These are phyloP conservation scores for Lerista edwardsae DNA, from an alignment of 2,797 vertebrate species.

Conservation along the genomic window DNA sequence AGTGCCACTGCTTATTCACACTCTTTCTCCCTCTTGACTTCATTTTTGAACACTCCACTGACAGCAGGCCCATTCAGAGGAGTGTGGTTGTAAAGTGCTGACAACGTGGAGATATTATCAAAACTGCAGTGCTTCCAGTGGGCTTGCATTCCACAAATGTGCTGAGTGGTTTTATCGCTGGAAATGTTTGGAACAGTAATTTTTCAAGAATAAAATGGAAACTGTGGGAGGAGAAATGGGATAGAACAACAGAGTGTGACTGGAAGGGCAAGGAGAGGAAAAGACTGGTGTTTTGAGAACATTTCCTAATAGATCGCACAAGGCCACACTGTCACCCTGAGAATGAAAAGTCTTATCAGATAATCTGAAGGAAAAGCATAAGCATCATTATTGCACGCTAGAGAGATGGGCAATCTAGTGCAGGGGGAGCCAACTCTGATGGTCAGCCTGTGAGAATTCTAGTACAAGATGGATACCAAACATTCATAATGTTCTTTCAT, in stretches of 20 bases:
- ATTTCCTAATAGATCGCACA: accelerated
- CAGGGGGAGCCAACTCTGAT: no score
- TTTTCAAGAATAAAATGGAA: no score
- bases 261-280: not conserved
- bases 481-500: no score
- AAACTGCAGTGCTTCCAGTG: not conserved
- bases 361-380: not conserved
- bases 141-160: constrained; percentile 1
- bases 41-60: not conserved
- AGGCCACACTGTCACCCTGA: not conserved
- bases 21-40: no score
- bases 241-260: not conserved
- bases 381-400: not conserved
- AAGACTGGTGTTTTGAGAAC: not conserved
- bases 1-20: not conserved
- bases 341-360: not conserved
- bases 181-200: no score
- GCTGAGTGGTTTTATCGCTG: not conserved
- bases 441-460: no score
- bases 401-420: not conserved
- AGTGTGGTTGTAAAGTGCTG: not conserved
- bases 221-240: not conserved
- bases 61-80: not conserved
- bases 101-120: not conserved
- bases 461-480: no score